phyloP scores from a whole-genome alignment of 2,113 vertebrate species.

The Oryctolagus cuniculus region DNA sequence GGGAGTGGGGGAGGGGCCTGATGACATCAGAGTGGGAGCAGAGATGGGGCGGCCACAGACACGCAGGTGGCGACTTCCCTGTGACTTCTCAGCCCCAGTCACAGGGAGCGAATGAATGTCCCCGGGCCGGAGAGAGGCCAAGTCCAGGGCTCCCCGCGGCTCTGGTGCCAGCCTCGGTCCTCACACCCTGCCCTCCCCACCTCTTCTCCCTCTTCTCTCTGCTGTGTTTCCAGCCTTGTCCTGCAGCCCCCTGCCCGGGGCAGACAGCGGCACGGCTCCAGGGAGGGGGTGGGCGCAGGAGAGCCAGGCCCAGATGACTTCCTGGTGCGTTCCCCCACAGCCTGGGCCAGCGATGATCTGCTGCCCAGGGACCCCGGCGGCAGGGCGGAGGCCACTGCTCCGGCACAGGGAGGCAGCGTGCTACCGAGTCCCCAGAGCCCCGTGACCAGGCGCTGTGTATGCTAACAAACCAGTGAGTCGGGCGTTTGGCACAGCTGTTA shows the following conservation, averaged over 20 bases:
- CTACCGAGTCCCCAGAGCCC: not conserved
- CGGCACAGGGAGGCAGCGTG: not conserved
- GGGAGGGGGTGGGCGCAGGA: too few species aligned
- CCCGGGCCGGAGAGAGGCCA: not conserved
- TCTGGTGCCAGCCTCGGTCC: too few species aligned
- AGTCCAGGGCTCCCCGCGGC: too few species aligned
- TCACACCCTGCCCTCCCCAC: not conserved
- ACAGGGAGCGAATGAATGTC: not conserved
- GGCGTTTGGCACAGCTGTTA: not conserved
- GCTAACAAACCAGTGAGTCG: not conserved
- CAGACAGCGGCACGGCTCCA: not conserved
- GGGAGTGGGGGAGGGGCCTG: not conserved
- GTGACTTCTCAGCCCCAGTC: not conserved
- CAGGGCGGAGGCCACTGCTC: not conserved
- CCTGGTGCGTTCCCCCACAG: not conserved
- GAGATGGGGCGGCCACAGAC: not conserved
- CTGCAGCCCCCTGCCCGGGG: not conserved
- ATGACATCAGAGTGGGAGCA: not conserved
- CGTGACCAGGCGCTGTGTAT: too few species aligned
- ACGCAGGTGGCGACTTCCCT: not conserved
- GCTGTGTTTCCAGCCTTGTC: not conserved
- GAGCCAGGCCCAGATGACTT: not conserved
- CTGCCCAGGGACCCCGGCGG: not conserved
- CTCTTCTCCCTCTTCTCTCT: not conserved
- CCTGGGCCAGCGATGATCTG: not conserved